Conservation (phyloP, 1,140 invertebrate genomes). For the Micrasema minimum region DNA sequence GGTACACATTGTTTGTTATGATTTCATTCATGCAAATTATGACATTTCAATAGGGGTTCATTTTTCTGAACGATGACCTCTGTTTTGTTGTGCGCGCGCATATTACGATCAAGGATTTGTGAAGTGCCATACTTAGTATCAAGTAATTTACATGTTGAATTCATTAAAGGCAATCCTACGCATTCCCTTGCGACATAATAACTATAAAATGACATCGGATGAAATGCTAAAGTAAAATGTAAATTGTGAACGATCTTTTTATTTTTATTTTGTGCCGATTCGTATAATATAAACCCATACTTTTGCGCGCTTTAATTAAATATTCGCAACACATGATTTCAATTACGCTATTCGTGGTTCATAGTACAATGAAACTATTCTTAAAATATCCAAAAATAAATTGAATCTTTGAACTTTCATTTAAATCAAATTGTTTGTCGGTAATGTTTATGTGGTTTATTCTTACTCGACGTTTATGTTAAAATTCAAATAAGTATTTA, state of each 20-base stretch:
- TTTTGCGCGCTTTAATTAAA: conserved; percentile 10
- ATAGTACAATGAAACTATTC: no score
- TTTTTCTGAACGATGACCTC: conserved; percentile 39
- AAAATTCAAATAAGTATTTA: no score
- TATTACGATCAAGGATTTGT: conserved; percentile 33
- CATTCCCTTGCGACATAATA: not conserved
- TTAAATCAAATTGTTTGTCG: no score
- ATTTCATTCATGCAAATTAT: conserved; percentile 1
- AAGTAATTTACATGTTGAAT: conserved; percentile 1
- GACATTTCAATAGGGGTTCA: conserved; percentile 37
- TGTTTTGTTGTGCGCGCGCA: conserved; percentile 25
- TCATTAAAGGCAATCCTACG: not conserved
- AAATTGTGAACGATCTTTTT: conserved; percentile 24
- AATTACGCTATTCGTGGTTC: not conserved
- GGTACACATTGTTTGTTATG: conserved; percentile 1
- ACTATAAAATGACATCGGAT: no score
- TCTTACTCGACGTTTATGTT: no score
- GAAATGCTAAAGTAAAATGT: no score
- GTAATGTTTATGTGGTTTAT: no score
- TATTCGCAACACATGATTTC: not conserved
- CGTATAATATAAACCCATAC: not conserved
- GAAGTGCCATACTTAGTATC: not conserved
- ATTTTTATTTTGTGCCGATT: conserved; percentile 31
- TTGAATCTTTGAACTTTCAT: no score
- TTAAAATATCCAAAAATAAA: no score